Base-by-base conservation (phyloP, 2,888 invertebrate genomes). In the Hyles lineata region DNA sequence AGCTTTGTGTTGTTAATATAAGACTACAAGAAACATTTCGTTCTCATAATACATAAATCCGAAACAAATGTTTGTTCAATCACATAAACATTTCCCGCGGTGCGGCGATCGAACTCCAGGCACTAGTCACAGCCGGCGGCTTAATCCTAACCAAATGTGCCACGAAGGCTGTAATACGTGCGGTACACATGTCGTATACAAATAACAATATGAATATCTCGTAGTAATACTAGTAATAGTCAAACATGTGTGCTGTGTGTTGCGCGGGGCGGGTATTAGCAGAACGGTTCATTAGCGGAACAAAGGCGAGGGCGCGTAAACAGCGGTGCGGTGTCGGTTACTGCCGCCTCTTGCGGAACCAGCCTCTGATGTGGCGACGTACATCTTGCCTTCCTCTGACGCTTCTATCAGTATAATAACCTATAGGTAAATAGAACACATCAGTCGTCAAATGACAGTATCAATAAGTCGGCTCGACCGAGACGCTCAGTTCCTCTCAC, bases 271-370 rank as follows among this genome's bases (percentile, higher is more conserved):
- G 60, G 11, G 60, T 60, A 60, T 60, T 60, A 25, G 60, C 25
- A 23, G 60, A 60, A 60, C 8, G 11, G 60, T 60, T 60, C 60
- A 60, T 60, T 60, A 60, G 60, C 17, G 17, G 23, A 60, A 60
- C 25, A 60, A 60, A 17, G 60, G 25, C 23, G 17, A 60, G 60
- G 23, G 25, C 60, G 23, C 21, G 25, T 60, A 60, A 25, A 25
- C 60, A 25, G 60, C 15, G 60, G 60, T 25, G 60, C 60, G 60
- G 11, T 23, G 23, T 23, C 60, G 21, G 23, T 5, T 9, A 8
- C 60, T 25, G 11, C 60, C 5, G 7, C 2, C 23, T 9, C 25
- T 60, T n/a, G 55, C n/a, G n/a, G n/a, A n/a, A n/a, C 19, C n/a
- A 55, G n/a, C 55, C 11, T 43, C 43, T 55, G 43, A 43, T 55